Evolutionary conservation across 2,113 vertebrate genomes (phyloP).

Genomic region (Siniperca knerii): DNA sequence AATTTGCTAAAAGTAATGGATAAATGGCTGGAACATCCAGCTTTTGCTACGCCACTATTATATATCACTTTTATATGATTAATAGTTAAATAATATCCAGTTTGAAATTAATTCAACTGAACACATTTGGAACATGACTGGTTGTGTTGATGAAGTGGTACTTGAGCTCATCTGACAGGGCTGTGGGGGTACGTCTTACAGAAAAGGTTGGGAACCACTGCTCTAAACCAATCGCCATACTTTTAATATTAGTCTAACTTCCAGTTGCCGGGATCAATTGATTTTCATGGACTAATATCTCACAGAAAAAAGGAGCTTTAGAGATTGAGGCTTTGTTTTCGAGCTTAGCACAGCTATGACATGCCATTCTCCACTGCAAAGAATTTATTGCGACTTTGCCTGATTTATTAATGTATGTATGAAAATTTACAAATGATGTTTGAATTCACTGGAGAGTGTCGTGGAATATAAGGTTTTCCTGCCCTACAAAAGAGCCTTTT

Average conservation of each 20-base stretch:
- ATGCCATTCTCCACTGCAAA: background rate
- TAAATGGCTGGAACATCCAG: no score
- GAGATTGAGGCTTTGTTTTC: background rate
- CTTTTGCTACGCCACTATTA: no score
- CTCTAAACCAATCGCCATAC: background rate
- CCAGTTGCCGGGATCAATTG: constrained; percentile 7
- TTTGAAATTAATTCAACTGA: background rate
- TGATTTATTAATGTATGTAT: background rate
- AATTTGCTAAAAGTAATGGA: no score
- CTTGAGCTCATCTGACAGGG: background rate
- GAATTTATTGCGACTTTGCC: background rate
- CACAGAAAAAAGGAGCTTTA: background rate
- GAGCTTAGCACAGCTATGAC: background rate
- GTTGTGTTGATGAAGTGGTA: background rate
- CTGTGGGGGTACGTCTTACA: background rate
- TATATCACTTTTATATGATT: background rate
- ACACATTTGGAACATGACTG: background rate
- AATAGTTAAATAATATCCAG: background rate
- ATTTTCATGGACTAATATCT: constrained; percentile 18
- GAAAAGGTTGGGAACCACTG: background rate
- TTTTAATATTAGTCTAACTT: constrained; percentile 16
- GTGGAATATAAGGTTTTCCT: background rate
- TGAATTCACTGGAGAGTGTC: constrained; percentile 6
- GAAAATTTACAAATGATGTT: constrained; percentile 8
- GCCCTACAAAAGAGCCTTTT: background rate